A percentile compares a stretch with the other conserved stretches of the same genome.
Conservation (phyloP, 2,888 invertebrate genomes). For the Drosophila longiperda region DNA sequence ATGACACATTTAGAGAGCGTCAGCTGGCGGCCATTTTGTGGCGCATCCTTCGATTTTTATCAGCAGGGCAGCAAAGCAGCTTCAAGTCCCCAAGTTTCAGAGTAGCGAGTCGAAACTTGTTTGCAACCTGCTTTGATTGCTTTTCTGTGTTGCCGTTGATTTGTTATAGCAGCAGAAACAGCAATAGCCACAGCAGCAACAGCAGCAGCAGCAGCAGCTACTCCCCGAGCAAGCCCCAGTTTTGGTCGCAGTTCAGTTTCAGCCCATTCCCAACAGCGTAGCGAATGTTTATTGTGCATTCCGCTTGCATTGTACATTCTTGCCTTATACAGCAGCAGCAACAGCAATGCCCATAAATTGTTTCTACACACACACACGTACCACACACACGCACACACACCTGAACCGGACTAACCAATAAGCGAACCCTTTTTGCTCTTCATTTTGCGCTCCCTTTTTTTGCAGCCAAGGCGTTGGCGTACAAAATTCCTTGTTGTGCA, state of each 20-base stretch:
- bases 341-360: conserved; percentile 55
- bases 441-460: conserved; percentile 64
- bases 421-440: conserved; percentile 48
- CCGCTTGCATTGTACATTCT: conserved; percentile 79
- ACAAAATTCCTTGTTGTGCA: conserved; percentile 67
- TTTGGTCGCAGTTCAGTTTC: conserved; percentile 9
- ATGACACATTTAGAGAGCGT: conserved; percentile 62
- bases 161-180: conserved; percentile 18
- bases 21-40: conserved; percentile 62
- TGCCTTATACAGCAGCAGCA: conserved; percentile 47
- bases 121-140: conserved; percentile 79
- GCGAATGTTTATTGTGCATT: conserved; percentile 82
- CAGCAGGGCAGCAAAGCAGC: conserved; percentile 41
- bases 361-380: conserved; percentile 33
- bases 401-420: conserved; percentile 35
- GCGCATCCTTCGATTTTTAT: conserved; percentile 60
- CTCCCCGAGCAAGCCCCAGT: conserved; percentile 31
- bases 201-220: conserved; percentile 24
- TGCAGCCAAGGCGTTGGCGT: conserved; percentile 71
- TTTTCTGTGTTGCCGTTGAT: conserved; percentile 62
- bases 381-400: conserved; percentile 6
- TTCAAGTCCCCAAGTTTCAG: conserved; percentile 19
- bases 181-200: conserved; percentile 22
- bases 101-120: conserved; percentile 59
- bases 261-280: conserved; percentile 57